Evolutionary conservation across 2,888 invertebrate species (phyloP), one percentile per base, ranked within the genome.

Genomic region (Polia nebulosa): DNA sequence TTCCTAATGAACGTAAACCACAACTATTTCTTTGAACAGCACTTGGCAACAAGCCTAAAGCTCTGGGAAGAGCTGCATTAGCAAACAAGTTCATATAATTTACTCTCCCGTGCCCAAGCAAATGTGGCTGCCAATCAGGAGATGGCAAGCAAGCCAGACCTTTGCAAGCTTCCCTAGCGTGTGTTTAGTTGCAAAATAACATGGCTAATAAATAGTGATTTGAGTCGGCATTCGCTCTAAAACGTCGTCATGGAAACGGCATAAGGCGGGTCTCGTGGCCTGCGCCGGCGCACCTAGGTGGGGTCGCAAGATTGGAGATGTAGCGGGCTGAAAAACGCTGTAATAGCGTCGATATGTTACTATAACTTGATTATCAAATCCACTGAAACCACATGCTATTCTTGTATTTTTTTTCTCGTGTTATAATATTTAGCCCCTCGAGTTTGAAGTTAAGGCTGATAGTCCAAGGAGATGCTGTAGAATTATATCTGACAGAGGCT

Each of bases 161-260:
- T 83, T 78, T 72, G 39, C 66, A 63, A 44, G 56, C 60, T 66
- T 45, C 15, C 56, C 77, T 60, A 71, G 71, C 64, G 70, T 81
- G 64, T 87, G 87, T 87, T 87, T 87, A 89, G 86, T 85, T 77
- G 83, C 85, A 77, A 87, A 91, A 91, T 90, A 87, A 88, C 90
- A 82, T 73, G 67, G 71, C 84, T 93, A 93, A 94, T 93, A 92
- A 93, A 92, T 90, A 90, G 92, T 92, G 89, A 92, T 93, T 93
- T 92, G 90, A 89, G 87, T 83, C 86, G 88, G 88, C 87, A 86
- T 89, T 87, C 85, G 85, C 81, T 86, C 87, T 86, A 74, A 85
- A 86, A 83, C 87, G 86, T 90, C 88, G 86, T 86, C 87, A 81
- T 82, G 88, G 90, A 89, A 90, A 93, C 90, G 88, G 89, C 88